Base-by-base conservation (phyloP, 2,888 invertebrate genomes). In the Deilephila porcellus region DNA sequence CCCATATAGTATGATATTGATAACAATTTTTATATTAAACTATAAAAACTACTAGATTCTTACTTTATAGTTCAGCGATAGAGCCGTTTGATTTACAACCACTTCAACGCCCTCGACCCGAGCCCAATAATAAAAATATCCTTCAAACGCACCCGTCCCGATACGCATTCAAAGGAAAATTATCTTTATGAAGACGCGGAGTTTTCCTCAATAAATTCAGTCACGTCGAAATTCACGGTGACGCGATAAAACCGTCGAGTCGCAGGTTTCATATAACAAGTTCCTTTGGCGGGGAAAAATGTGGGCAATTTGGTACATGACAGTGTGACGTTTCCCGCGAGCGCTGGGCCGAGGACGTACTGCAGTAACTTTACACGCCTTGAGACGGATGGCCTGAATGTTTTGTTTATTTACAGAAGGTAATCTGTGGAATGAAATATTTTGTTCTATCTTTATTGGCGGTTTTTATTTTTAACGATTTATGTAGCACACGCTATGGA, bases 171-270 rank as follows among this genome's bases (percentile, higher is more conserved):
- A 52, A 45, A 25, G 67, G 52, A 45, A 25, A 67, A 67, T 52
- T 67, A 67, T 67, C 52, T 45, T 20, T 5, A 45, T 37, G 37
- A 45, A 64, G 45, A 37, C 25, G 67, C 25, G 20, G 17, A 45
- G 45, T 67, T 67, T 63, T 52, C 67, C 52, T 67, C 67, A 52
- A 67, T 67, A 67, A 45, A 67, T 52, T 52, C 20, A 25, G 52
- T 7, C 45, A 67, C 67, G 5, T n/a, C 14, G 45, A 52, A 67
- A 52, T 67, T 67, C 67, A 67, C 52, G 45, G 25, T 45, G 52
- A 25, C 8, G 45, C 64, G 64, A 37, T 63, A 64, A 67, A 64
- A 62, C 32, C 25, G 11, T 17, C 32, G 5, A 62, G 5, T 34
- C 34, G n/a, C 34, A n/a, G n/a, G 63, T n/a, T 19, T 6, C 63